Percentiles rank a stretch among this genome's conserved stretches.
Conservation (phyloP, 2,797 vertebrate genomes). For the Lagocephalus sceleratus region DNA sequence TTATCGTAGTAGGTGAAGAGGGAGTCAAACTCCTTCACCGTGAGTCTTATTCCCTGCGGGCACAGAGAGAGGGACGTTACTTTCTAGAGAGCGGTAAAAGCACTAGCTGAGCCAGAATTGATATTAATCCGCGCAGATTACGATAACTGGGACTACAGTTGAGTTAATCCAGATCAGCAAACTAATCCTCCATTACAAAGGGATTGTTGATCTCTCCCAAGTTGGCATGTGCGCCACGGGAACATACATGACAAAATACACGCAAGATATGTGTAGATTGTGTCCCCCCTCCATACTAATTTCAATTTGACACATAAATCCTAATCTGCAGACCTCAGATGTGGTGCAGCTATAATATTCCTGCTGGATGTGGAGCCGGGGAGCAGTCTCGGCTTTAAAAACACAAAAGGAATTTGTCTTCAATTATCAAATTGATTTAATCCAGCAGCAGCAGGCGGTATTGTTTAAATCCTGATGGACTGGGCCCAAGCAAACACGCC, state of each 20-base stretch:
- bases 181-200: constrained; percentile 63
- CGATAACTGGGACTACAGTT: constrained; percentile 70
- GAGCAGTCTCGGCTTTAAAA: no score
- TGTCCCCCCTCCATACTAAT: no score
- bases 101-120: constrained; percentile 45
- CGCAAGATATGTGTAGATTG: constrained; percentile 7
- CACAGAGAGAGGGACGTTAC: background rate
- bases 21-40: constrained; percentile 86
- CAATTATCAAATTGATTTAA: background rate
- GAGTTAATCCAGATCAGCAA: constrained; percentile 70
- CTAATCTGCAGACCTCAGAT: no score
- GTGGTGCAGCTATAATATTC: no score
- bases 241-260: constrained; percentile 34
- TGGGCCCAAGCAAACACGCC: constrained; percentile 19
- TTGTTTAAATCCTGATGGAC: constrained; percentile 15
- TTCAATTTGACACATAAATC: no score
- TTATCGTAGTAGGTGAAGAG: constrained; percentile 94
- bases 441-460: background rate
- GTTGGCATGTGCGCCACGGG: constrained; percentile 24
- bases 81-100: constrained; percentile 55
- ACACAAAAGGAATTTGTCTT: no score
- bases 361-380: no score
- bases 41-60: constrained; percentile 83
- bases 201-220: constrained; percentile 51
- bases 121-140: constrained; percentile 77